Base-by-base conservation (phyloP, 1,140 invertebrate genomes). In the Drosophila pseudoananassae region DNA sequence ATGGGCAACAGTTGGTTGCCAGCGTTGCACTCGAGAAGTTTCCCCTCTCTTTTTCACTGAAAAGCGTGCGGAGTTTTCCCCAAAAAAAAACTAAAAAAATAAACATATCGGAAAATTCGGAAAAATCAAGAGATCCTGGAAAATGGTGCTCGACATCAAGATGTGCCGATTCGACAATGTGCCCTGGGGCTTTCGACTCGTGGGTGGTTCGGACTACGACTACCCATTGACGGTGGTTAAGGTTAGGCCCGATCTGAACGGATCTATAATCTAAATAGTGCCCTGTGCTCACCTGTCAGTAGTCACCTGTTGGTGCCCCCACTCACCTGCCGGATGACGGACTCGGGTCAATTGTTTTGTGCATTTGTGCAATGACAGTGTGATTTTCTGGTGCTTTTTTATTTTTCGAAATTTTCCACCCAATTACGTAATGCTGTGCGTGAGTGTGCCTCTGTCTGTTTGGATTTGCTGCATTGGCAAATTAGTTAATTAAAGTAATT, bases 121-220 rank as follows among this genome's bases (percentile, higher is more conserved):
- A 58, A 47, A 43, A 14, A 6, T 43, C 6, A 15, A 14, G 25
- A 47, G 63, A 27, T 60, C 31, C 20, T 38, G 43, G 23, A 87
- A 74, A 57, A 93, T 93, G 93, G 93, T 93, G 76, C 71, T 93
- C 53, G 93, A 93, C 76, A 88, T 94, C 59, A 94, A 94, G 87
- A 93, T 95, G 83, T 92, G 93, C 47, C 94, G 94, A 91, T 93
- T 94, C 66, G 94, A 95, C 77, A 94, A 93, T 65, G 93, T 93
- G 53, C 94, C 96, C 56, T 98, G 97, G 97, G 97, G 97, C 54
- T 98, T 98, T 93, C 94, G 97, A 31, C 93, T 98, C 47, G 95
- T 96, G 61, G 97, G 97, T 50, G 97, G 97, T 9, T 93, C 94
- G 65, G 97, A 98, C 92, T 97, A 96, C 85, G 95, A 95, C 38